These are phyloP conservation scores for Latheticus oryzae DNA, from an alignment of 2,888 invertebrate species.

Conservation along the genomic window DNA sequence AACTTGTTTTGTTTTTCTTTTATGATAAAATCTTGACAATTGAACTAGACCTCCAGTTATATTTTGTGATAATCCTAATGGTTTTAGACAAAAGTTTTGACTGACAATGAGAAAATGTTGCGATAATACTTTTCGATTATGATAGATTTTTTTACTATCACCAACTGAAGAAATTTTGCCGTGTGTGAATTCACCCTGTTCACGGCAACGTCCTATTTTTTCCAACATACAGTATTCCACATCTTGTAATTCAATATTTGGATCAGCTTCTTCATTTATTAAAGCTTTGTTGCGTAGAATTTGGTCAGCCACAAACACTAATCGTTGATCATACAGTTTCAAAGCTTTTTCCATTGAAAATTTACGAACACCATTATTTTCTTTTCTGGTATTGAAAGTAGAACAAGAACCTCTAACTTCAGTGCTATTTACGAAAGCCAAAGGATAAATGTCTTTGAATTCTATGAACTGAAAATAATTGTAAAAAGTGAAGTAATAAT, in stretches of 20 bases:
- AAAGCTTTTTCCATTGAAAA: slow-evolving; percentile 66
- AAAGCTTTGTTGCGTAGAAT: slow-evolving; percentile 70
- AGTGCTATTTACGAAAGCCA: slow-evolving; percentile 68
- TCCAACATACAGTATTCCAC: slow-evolving; percentile 80
- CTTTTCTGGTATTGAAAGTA: slow-evolving; percentile 70
- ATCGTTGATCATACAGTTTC: slow-evolving; percentile 68
- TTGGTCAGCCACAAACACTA: slow-evolving; percentile 80
- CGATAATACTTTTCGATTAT: slow-evolving; percentile 73
- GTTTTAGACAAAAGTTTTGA: slow-evolving; percentile 71
- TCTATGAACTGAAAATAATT: slow-evolving; percentile 62
- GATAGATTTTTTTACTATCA: slow-evolving; percentile 74
- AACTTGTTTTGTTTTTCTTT: slow-evolving; percentile 69
- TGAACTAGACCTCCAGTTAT: slow-evolving; percentile 70
- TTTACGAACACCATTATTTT: slow-evolving; percentile 63
- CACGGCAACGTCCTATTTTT: slow-evolving; percentile 77
- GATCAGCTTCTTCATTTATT: slow-evolving; percentile 67
- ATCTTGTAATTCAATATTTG: slow-evolving; percentile 66
- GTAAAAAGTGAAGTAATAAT: too few relatives aligned
- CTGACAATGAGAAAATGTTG: slow-evolving; percentile 71
- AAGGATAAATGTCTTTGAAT: slow-evolving; percentile 73
- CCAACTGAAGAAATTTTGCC: slow-evolving; percentile 74
- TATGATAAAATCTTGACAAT: slow-evolving; percentile 72
- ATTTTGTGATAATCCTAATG: slow-evolving; percentile 61
- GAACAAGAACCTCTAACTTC: slow-evolving; percentile 76
- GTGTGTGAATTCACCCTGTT: slow-evolving; percentile 76